phyloP scores from a whole-genome alignment of 2,888 invertebrate genomes.

The Melanargia galathea region DNA sequence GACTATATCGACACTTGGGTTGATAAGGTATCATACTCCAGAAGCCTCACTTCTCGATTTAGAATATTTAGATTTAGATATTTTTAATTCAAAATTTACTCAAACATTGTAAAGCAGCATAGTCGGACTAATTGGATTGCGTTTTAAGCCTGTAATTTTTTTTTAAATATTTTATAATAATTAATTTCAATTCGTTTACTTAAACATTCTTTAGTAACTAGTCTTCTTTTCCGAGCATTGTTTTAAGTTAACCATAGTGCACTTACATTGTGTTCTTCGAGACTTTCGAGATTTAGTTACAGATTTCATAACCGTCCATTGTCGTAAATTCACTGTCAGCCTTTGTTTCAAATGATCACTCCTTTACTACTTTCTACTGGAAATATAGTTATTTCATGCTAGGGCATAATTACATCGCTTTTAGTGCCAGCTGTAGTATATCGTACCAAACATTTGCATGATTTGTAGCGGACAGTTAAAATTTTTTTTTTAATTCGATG shows the following conservation, averaged over 20 bases:
- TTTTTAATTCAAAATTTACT: too few species aligned
- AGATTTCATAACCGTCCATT: constrained; percentile 50
- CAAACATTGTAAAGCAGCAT: too few species aligned
- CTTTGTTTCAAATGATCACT: constrained; percentile 3
- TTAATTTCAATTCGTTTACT: background rate
- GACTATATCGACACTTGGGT: too few species aligned
- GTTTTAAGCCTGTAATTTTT: too few species aligned
- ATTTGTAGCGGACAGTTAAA: too few species aligned
- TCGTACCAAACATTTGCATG: background rate
- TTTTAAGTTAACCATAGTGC: constrained; percentile 48
- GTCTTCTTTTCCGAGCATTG: constrained; percentile 54
- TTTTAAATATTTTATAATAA: too few species aligned
- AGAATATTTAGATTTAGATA: too few species aligned
- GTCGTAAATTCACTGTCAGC: constrained; percentile 35
- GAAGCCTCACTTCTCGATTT: too few species aligned
- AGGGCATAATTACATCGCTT: background rate
- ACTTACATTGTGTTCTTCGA: constrained; percentile 50
- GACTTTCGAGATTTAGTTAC: constrained; percentile 45
- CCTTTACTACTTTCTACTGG: background rate
- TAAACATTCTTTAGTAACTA: background rate
- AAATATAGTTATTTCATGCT: constrained; percentile 1
- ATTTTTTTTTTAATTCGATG: too few species aligned
- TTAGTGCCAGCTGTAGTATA: background rate
- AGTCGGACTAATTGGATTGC: too few species aligned
- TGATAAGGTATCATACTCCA: too few species aligned